Evolutionary conservation across 2,888 invertebrate species (phyloP).

Genomic region (Nebria brevicollis): DNA sequence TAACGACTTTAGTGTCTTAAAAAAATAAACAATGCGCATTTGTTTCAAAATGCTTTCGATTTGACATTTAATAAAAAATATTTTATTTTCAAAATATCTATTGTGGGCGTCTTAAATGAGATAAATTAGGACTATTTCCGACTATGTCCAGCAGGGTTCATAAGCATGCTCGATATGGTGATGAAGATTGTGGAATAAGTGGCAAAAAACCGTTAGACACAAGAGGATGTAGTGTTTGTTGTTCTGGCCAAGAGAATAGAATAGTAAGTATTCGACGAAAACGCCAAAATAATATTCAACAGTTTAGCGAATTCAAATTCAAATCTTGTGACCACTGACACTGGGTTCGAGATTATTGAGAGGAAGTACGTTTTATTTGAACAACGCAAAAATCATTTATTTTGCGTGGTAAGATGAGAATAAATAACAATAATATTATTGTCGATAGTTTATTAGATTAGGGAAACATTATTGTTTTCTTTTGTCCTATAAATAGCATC

Average conservation of each 20-base stretch:
- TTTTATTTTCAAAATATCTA: background rate
- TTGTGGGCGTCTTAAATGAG: background rate
- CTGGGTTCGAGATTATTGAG: slow-evolving; percentile 33
- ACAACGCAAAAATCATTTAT: too few relatives aligned
- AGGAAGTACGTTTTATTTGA: background rate
- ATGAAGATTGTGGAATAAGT: slow-evolving; percentile 25
- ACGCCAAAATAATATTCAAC: background rate
- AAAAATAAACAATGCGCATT: background rate
- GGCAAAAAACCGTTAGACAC: slow-evolving; percentile 12
- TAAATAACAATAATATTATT: slow-evolving; percentile 8
- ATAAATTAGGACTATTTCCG: background rate
- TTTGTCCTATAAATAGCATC: slow-evolving; percentile 25
- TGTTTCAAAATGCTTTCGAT: background rate
- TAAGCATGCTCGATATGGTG: slow-evolving; percentile 14
- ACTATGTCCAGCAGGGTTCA: slow-evolving; percentile 12
- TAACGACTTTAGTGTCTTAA: background rate
- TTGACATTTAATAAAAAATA: background rate
- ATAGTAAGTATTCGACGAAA: slow-evolving; percentile 26
- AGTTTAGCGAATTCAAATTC: slow-evolving; percentile 14
- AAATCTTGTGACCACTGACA: background rate
- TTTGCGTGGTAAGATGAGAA: background rate
- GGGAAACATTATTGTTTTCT: background rate
- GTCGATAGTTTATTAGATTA: background rate
- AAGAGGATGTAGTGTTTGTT: slow-evolving; percentile 13
- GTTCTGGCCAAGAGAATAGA: background rate